Percentiles rank a stretch among this genome's conserved stretches.
Conservation (phyloP, 2,888 invertebrate genomes). For the Ormia ochracea region DNA sequence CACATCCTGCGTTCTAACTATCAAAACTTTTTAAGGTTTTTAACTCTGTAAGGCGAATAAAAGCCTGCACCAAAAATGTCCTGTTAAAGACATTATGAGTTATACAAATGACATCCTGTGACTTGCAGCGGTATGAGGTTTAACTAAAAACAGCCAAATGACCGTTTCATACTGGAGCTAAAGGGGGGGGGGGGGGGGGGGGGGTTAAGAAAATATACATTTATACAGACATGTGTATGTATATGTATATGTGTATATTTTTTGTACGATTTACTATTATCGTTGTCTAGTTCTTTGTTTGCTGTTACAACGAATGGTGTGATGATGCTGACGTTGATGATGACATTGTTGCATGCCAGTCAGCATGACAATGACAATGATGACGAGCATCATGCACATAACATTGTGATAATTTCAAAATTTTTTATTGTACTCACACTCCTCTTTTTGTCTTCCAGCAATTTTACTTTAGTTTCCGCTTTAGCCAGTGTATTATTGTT, state of each 20-base stretch:
- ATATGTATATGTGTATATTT: background rate
- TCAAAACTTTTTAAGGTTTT: too few relatives aligned
- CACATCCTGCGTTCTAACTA: too few relatives aligned
- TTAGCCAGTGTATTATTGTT: background rate
- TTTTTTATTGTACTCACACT: slow-evolving; percentile 43
- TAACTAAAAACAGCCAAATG: background rate
- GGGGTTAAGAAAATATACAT: background rate
- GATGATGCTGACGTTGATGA: slow-evolving; percentile 62
- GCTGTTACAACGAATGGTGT: slow-evolving; percentile 49
- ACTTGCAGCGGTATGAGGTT: background rate
- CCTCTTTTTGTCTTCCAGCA: background rate
- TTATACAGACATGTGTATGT: too few relatives aligned
- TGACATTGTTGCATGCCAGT: slow-evolving; percentile 62
- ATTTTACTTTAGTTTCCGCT: background rate
- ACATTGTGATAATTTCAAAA: slow-evolving; percentile 62
- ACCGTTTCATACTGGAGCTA: background rate
- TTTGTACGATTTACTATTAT: slow-evolving; percentile 1
- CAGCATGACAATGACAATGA: slow-evolving; percentile 62
- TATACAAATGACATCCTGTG: slow-evolving; percentile 6
- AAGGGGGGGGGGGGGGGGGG: too few relatives aligned
- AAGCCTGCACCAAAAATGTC: background rate
- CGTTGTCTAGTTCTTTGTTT: slow-evolving; percentile 35
- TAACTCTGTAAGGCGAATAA: too few relatives aligned
- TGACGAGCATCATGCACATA: slow-evolving; percentile 54
- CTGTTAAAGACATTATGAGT: slow-evolving; percentile 9